Base-by-base conservation (phyloP, 64 coral and sea anemone species). In the Dendronephthya gigantea region DNA sequence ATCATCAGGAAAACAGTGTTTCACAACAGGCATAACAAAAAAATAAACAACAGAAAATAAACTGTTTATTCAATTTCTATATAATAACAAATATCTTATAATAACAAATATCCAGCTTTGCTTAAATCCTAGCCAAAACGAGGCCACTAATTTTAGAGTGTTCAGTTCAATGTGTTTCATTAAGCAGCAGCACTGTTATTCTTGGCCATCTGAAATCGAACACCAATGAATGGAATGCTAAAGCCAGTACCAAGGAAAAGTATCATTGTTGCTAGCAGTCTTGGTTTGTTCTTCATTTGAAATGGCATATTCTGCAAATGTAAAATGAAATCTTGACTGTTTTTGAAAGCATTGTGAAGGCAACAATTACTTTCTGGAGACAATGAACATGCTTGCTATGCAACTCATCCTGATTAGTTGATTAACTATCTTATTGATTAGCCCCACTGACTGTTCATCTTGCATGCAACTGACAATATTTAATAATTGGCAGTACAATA, bases 181-280 rank as follows among this genome's bases (percentile, higher is more conserved):
- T 22, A 8, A 10, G 8, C 50, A 16, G 50, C 50, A 1, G 50
- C 55, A 79, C 13, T 79, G 30, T 10, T 39, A 33, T 79, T 79
- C 41, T 98, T 98, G 25, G 92, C 86, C 95, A 98, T 98, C 68
- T 98, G 95, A 87, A 98, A 98, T 83, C 95, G 88, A 36, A 98
- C 95, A 74, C 89, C 92, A 49, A 98, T 90, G 81, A 98, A 98
- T 4, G 95, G 95, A 4, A 98, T 40, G 13, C 89, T 88, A 37
- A 98, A 98, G 65, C 82, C 85, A 17, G 83, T 87, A 35, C 95
- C 95, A 33, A 91, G 68, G 38, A 93, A 98, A 28, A 92, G 22
- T 2, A 90, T 83, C 92, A 98, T 92, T 11, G 91, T 92, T 4
- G 89, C 83, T 25, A 98, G 88, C 28, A 98, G 83, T 15, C 95